Base-by-base conservation (phyloP, 2,113 vertebrate genomes). In the Speoplatyrhinus poulsoni region DNA sequence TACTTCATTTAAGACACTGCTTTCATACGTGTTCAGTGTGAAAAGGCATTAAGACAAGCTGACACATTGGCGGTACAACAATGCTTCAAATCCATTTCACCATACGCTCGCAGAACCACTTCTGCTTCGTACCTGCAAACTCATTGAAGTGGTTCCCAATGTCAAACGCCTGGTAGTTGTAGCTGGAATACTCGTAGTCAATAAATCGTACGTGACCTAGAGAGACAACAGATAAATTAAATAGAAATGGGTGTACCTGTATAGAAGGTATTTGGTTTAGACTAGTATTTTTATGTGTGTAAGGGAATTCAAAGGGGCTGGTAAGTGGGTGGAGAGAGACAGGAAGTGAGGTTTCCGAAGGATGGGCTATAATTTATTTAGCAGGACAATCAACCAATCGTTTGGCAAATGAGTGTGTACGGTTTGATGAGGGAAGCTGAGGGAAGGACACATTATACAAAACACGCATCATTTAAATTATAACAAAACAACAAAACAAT, bases 61-160 rank as follows among this genome's bases (percentile, higher is more conserved):
- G 36, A 41, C 36, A 41, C 36, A 41, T 41, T 41, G 36, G 36
- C 36, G 7, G 36, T 41, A 3, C 7, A 5, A 41, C 36, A 3
- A 0, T 11, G 13, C 49, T 50, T 11, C 49, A 26, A 26, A 26
- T 26, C 26, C 26, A 26, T 26, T 26, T 26, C 26, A 26, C 0
- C 3, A 3, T 19, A 12, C 12, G 26, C 26, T 26, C 26, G 26
- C 32, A n/a, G 61, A 19, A 12, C 9, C 15, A 13, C 19, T 11
- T 17, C 3, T 9, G 64, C 7, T 33, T 66, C 92, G 89, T 79
- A 98, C 97, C 97, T 80, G 97, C 96, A 83, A 98, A 99, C 81
- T 99, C 96, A 0, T 99, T 99, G 83, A 99, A 99, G 88, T 98
- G 97, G 86, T 98, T 99, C 46, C 96, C 96, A 0, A 99, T 99